Evolutionary conservation across 1,140 invertebrate genomes (phyloP), one percentile per base, ranked within the genome.

Genomic region (Ips nitidus): DNA sequence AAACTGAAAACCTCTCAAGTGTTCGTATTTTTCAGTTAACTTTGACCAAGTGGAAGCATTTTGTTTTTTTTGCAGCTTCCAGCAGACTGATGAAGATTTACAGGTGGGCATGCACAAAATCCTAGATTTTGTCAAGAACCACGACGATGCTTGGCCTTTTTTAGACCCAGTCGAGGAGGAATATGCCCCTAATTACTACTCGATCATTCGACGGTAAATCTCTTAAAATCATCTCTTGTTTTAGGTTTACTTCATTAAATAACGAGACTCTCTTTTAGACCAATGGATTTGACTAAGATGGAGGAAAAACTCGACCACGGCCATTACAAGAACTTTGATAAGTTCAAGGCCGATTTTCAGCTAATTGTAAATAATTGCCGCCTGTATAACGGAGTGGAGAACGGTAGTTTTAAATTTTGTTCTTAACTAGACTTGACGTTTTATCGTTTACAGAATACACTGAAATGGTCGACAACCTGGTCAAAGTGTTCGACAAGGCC

Each of bases 81-180:
- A 86, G 70, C 88, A 90, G 82, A 89, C 86, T 47, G 90, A 92
- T 72, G 93, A 94, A 78, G 92, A 94, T 77, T 84, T 94, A 53
- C 87, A 90, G 77, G 92, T 91, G 65, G 93, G 93, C 45, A 92
- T 94, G 90, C 91, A 94, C 80, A 94, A 94, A 82, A 91, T 95
- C 42, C 83, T 95, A 41, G 90, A 94, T 77, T 87, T 89, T 76
- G 82, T 95, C 1, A 93, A 92, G 76, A 88, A 90, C 75, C 92
- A 95, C 77, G 88, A 91, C 70, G 93, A 96, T 80, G 92, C 94
- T 2, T 97, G 94, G 94, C 94, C 94, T 1, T 97, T 97, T 80
- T 84, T 91, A 74, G 91, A 94, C 80, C 91, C 94, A 2, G 94
- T 97, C 1, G 92, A 95, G 65, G 94, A 97, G 79, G 90, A 93